Base-by-base conservation (phyloP, 2,888 invertebrate species). In the Phyllotreta cruciferae region DNA sequence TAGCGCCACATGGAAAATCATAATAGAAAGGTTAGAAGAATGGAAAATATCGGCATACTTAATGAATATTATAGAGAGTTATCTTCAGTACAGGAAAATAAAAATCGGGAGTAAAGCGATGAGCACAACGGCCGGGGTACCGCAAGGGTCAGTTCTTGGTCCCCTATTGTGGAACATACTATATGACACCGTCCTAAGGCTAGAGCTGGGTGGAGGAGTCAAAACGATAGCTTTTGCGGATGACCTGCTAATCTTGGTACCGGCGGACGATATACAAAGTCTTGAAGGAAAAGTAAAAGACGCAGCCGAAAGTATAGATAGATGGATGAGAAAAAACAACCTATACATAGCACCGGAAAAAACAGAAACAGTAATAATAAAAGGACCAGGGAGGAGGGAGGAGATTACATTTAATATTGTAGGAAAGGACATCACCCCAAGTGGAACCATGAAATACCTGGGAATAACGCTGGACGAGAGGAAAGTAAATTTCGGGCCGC, bases 141-240 rank as follows among this genome's bases (percentile, higher is more conserved):
- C 58, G 6, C 66, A 66, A 49, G 63, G 61, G 3, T 66, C 57
- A 0, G 54, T 70, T 1, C 60, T 70, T 0, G 68, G 66, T 0
- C 68, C 70, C 0, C 10, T 41, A 2, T 41, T 70, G 14, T 70
- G 68, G 70, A 68, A 70, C 11, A 11, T 63, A 2, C 13, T 60
- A 6, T 66, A 60, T 24, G 56, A 67, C 10, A 60, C 60, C 0
- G 53, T 67, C 2, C 58, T 68, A 10, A 41, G 37, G 9, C 6
- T 54, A 1, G 45, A 53, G 3, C 34, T 60, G 4, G 34, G 55
- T 1, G 55, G 50, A 3, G 47, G 61, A 9, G 2, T 34, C 0
- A 45, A 9, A 5, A 4, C 55, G 1, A 52, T 64, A 2, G 66
- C 57, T 0, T 68, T 55, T 38, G 66, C 68, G 3, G 68, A 68